A percentile compares a stretch with the other conserved stretches of the same genome.
phyloP scores from a whole-genome alignment of 2,888 invertebrate species.

The Pecten maximus region DNA sequence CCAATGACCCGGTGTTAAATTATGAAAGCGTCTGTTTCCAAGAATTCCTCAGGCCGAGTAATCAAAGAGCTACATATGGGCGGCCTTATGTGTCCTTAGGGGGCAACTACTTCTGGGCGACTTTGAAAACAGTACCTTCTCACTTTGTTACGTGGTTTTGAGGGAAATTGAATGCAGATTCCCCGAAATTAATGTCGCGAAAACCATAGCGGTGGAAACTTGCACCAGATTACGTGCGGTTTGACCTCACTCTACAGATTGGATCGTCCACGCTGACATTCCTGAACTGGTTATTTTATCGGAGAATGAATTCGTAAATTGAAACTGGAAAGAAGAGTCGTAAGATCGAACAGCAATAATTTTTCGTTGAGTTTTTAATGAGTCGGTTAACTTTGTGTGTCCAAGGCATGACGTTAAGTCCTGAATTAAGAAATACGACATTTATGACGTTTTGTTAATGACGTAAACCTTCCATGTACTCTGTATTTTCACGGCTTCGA shows the following conservation, averaged over 20 bases:
- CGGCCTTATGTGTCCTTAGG: neutral
- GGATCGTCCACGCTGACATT: neutral
- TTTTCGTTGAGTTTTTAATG: no score
- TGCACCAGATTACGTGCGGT: neutral
- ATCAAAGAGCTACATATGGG: slow-evolving; percentile 33
- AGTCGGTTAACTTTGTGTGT: no score
- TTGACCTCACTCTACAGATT: neutral
- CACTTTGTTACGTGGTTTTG: slow-evolving; percentile 6
- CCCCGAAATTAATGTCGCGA: neutral
- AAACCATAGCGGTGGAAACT: neutral
- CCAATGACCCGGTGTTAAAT: slow-evolving; percentile 24
- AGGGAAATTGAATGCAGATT: slow-evolving; percentile 21
- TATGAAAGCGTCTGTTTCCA: slow-evolving; percentile 31
- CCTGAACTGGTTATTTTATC: neutral
- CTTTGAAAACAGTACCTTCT: slow-evolving; percentile 29
- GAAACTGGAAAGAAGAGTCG: no score
- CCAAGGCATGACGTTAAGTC: no score
- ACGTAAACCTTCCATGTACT: no score
- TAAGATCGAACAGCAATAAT: no score
- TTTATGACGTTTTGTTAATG: no score
- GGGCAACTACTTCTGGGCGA: slow-evolving; percentile 16
- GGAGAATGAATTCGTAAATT: no score
- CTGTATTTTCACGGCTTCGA: no score
- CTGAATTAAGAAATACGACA: no score
- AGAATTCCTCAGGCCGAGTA: neutral